Base-by-base conservation (phyloP, 2,888 invertebrate species). In the Stenolophus ochropezus region DNA sequence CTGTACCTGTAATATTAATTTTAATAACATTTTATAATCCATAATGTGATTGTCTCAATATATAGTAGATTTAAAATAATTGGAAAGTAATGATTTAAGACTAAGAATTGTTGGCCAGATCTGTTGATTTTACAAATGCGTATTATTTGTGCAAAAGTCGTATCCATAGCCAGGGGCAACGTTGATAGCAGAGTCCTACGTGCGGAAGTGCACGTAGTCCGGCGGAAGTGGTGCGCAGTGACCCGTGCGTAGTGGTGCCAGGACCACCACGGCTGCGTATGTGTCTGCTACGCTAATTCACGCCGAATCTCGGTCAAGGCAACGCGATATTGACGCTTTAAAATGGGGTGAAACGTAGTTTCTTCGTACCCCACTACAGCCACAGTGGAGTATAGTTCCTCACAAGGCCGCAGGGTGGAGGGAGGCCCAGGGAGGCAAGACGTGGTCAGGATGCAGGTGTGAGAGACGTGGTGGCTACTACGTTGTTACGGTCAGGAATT, bases 321-420 rank as follows among this genome's bases (percentile, higher is more conserved):
- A 14, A 61, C 4, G n/a, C 21, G 61, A 61, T 61, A 61, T 61
- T 25, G 61, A 61, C 61, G 25, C 23, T n/a, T 14, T 61, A 61
- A 23, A 61, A 61, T 61, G 25, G 61, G 61, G 61, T 61, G 61
- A 25, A 61, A 61, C 61, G 61, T 61, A 61, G 25, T 61, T 61
- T 61, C 61, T 61, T 61, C 23, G n/a, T 21, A 25, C 61, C 6
- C 33, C 6, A 42, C 6, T 11, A 42, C 33, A 42, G 6, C 6
- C 33, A 11, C 6, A 42, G 8, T 42, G 8, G 33, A 8, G 33
- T 42, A 42, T n/a, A n/a, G n/a, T n/a, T n/a, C n/a, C 33, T 42
- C 11, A 42, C 33, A 42, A 42, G 33, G 33, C 8, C 11, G 11
- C 8, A 42, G 33, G 33, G 33, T 42, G 6, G 11, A 8, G 11